These are phyloP conservation scores for Strigamia maritima DNA, from an alignment of 2,888 invertebrate species.

Conservation along the genomic window DNA sequence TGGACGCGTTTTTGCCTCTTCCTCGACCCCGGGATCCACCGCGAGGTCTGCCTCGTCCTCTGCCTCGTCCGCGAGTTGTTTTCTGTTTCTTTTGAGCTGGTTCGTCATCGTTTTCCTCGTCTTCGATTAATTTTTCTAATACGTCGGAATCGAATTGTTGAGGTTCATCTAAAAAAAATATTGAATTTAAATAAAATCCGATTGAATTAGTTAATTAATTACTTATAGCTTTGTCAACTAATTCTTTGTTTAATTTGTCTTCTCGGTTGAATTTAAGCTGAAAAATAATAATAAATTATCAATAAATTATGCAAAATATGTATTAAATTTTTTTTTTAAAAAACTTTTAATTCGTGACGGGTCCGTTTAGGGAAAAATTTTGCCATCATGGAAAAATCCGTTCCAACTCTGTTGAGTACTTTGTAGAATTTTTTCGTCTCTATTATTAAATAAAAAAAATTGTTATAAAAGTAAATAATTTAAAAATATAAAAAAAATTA, in stretches of 20 bases:
- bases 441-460: slow-evolving; percentile 46
- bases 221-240: slow-evolving; percentile 56
- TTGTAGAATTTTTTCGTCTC: slow-evolving; percentile 90
- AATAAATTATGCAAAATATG: background rate
- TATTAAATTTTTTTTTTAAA: background rate
- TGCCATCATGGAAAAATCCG: slow-evolving; percentile 88
- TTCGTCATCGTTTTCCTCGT: slow-evolving; percentile 26
- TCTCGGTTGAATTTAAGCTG: slow-evolving; percentile 85
- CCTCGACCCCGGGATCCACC: background rate
- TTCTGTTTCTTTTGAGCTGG: background rate
- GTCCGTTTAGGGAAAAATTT: slow-evolving; percentile 74
- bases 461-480: background rate
- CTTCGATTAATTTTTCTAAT: slow-evolving; percentile 19
- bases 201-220: no score
- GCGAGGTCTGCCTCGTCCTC: background rate
- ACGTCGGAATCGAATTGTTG: slow-evolving; percentile 38
- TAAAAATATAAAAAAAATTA: background rate
- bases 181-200: no score
- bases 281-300: slow-evolving; percentile 33
- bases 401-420: slow-evolving; percentile 82
- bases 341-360: slow-evolving; percentile 72
- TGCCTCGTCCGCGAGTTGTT: background rate
- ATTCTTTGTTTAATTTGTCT: slow-evolving; percentile 58
- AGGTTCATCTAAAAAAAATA: slow-evolving; percentile 14
- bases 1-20: no score